These are phyloP conservation scores for Alloscopus bannaensis DNA, from an alignment of 2,888 invertebrate genomes.

Conservation along the genomic window DNA sequence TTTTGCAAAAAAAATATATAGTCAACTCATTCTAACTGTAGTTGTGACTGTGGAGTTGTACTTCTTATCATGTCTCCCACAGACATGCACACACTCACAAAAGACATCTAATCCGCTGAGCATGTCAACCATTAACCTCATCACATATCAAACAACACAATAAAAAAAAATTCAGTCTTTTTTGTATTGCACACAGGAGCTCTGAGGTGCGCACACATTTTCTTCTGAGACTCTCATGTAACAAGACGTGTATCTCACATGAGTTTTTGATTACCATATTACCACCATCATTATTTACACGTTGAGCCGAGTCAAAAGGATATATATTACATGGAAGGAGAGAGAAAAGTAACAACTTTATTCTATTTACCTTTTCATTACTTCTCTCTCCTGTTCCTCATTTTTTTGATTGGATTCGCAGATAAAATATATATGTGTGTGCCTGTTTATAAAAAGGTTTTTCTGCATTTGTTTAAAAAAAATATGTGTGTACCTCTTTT, in stretches of 20 bases:
- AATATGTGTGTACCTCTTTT: too few species aligned
- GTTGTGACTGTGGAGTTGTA: too few species aligned
- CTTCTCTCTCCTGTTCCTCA: too few species aligned
- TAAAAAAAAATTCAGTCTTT: constrained; percentile 5
- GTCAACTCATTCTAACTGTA: too few species aligned
- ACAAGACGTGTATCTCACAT: constrained; percentile 22
- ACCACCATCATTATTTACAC: constrained; percentile 59
- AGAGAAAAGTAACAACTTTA: constrained; percentile 27
- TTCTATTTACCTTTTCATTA: constrained; percentile 24
- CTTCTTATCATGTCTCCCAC: constrained; percentile 28
- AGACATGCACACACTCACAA: constrained; percentile 16
- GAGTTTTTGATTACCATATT: constrained; percentile 41
- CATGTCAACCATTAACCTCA: constrained; percentile 57
- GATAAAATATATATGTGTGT: too few species aligned
- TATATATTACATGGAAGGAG: constrained; percentile 26
- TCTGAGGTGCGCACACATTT: constrained; percentile 4
- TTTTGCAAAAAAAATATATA: neutral
- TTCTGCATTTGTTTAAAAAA: too few species aligned
- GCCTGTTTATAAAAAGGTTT: too few species aligned
- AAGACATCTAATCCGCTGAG: constrained; percentile 40
- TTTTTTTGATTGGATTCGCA: too few species aligned
- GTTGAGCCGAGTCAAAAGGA: constrained; percentile 4
- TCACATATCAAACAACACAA: too few species aligned
- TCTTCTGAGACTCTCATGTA: neutral
- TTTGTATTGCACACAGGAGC: constrained; percentile 1